Percentiles rank a stretch among this genome's conserved stretches.
Evolutionary conservation across 1,140 invertebrate genomes (phyloP).

Genomic region (Formica exsecta): DNA sequence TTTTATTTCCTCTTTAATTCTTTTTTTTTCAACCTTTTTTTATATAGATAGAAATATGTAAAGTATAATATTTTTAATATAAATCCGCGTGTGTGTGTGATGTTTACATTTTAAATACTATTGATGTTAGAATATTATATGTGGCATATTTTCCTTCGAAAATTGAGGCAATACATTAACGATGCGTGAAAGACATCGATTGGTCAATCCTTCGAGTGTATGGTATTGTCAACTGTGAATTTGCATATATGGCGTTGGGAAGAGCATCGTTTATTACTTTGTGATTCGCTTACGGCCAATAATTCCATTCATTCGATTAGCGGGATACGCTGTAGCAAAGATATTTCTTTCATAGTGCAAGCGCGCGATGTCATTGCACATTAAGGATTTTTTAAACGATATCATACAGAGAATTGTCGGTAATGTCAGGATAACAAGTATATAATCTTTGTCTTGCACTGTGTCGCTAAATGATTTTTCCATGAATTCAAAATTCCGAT

Average conservation of each 20-base stretch:
- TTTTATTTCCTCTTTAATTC: slow-evolving; percentile 17
- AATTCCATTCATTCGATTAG: slow-evolving; percentile 35
- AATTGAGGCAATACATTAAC: slow-evolving; percentile 38
- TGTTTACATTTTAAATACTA: not conserved
- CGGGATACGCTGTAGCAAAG: not conserved
- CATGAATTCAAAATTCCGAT: not conserved
- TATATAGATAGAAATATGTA: not conserved
- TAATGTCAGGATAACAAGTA: not conserved
- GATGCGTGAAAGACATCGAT: slow-evolving; percentile 40
- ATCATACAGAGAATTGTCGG: not conserved
- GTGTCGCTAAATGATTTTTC: not conserved
- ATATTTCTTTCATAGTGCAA: slow-evolving; percentile 9
- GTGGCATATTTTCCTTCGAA: not conserved
- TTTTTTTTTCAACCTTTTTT: slow-evolving; percentile 5
- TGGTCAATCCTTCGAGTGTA: slow-evolving; percentile 33
- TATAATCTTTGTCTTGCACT: not conserved
- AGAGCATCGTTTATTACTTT: slow-evolving; percentile 27
- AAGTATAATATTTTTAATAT: slow-evolving; percentile 5
- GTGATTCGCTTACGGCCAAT: slow-evolving; percentile 36
- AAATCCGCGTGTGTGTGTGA: not conserved
- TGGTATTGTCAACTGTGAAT: slow-evolving; percentile 63
- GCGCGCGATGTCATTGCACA: not conserved
- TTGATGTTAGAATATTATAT: not conserved
- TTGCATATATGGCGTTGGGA: slow-evolving; percentile 66
- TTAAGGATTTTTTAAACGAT: not conserved